A percentile compares a stretch with the other conserved stretches of the same genome.
These are phyloP conservation scores for Pissodes strobi DNA, from an alignment of 1,140 invertebrate genomes.

Conservation along the genomic window DNA sequence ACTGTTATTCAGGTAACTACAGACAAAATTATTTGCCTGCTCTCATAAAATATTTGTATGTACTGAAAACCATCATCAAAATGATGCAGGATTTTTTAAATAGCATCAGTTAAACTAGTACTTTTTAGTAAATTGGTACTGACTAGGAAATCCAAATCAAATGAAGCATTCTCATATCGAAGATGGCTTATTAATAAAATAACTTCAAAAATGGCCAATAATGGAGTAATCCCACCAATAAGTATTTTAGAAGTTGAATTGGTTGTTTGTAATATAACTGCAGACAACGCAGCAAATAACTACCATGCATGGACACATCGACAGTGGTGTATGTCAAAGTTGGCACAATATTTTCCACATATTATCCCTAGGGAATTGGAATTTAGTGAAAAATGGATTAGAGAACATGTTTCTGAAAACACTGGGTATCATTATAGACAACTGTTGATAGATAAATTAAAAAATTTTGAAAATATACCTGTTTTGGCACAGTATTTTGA, in stretches of 20 bases:
- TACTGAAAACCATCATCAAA: no score
- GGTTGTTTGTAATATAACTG: constrained; percentile 56
- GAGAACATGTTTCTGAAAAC: constrained; percentile 83
- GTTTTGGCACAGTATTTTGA: constrained; percentile 38
- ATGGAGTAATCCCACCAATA: constrained; percentile 34
- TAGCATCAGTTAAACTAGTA: no score
- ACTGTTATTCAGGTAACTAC: no score
- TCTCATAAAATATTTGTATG: no score
- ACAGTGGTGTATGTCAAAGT: constrained; percentile 71
- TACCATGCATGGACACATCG: constrained; percentile 92
- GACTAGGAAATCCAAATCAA: constrained; percentile 84
- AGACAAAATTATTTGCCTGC: no score
- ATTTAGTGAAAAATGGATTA: constrained; percentile 73
- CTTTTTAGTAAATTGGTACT: constrained; percentile 72
- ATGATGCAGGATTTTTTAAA: no score
- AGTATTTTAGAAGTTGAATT: constrained; percentile 59
- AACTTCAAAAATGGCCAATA: constrained; percentile 53
- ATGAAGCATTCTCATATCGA: constrained; percentile 84
- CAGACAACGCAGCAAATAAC: constrained; percentile 79
- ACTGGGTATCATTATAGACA: constrained; percentile 88
- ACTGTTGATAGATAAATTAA: constrained; percentile 75
- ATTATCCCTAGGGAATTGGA: constrained; percentile 63
- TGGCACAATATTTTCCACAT: constrained; percentile 54
- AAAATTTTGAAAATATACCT: no score
- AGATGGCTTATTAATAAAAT: constrained; percentile 69